Evolutionary conservation across 2,797 vertebrate genomes (phyloP), one percentile per base, ranked within the genome.

Genomic region (Spondyliosoma cantharus): DNA sequence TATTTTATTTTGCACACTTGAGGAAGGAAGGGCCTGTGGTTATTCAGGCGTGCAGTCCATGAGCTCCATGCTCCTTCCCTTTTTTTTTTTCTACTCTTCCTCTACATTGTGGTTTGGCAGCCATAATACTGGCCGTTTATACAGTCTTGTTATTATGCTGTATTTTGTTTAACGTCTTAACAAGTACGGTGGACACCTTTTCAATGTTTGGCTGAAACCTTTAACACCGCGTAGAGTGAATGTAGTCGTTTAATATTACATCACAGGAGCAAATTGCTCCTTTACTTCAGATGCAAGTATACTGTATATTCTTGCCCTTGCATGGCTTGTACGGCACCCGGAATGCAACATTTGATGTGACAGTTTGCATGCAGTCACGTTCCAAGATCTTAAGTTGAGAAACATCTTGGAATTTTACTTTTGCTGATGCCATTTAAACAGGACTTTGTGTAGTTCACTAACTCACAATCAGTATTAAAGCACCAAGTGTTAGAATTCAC

Each of bases 261-360:
- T 19, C 24, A 37, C 7, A 71, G 48, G 60, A 58, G 48, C 50
- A 73, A 37, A 46, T 67, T 48, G 59, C 76, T 83, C 58, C 29
- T 61, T 29, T 12, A 61, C 80, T 72, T 71, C 58, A 63, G 12
- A 37, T 88, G 71, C 84, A 73, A 74, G 81, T 71, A 52, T 50
- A 64, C 81, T 68, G 62, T 68, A 69, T 73, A 76, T 84, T 79
- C 43, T 53, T 82, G 45, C 68, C 77, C 57, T 91, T 92, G 96
- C 96, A 97, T 96, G 96, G 85, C 66, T 91, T 90, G 76, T 86
- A 78, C 62, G 78, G 74, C 53, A 88, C 61, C 77, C 88, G 81
- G 72, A 81, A 87, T 84, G 83, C 56, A 65, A 48, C 87, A 8
- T 72, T 72, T 78, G 29, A 82, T 56, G 63, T 84, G 88, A 84